Conservation (phyloP, 2,113 vertebrate species). For the Actinemys pallida region DNA sequence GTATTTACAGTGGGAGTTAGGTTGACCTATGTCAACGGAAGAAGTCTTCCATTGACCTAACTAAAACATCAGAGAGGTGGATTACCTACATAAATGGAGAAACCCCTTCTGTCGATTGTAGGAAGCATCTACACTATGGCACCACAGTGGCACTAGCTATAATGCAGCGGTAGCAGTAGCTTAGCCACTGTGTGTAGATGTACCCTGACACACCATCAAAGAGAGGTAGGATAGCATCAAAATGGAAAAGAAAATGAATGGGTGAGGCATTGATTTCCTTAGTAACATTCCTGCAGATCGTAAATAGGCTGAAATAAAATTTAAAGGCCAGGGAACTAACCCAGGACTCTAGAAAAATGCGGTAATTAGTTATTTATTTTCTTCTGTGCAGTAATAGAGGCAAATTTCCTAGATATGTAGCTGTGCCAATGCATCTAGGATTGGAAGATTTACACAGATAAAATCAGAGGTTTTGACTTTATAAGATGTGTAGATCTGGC, state of each 20-base stretch:
- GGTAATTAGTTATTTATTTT: neutral
- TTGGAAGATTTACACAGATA: neutral
- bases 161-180: neutral
- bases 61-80: neutral
- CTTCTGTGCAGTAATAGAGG: neutral
- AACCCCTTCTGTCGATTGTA: neutral
- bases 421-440: neutral
- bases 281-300: neutral
- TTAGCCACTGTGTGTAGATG: neutral
- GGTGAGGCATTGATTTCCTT: neutral
- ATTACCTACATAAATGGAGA: neutral
- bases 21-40: neutral
- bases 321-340: neutral
- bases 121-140: neutral
- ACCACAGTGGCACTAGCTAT: too few relatives aligned
- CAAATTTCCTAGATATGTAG: neutral
- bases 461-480: too few relatives aligned
- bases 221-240: neutral
- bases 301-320: neutral
- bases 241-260: too few relatives aligned
- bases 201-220: neutral
- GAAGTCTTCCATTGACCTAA: neutral
- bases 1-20: too few relatives aligned
- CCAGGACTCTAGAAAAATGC: neutral
- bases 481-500: too few relatives aligned